Evolutionary conservation across 2,888 invertebrate genomes (phyloP).

Genomic region (Trachelus stipa): DNA sequence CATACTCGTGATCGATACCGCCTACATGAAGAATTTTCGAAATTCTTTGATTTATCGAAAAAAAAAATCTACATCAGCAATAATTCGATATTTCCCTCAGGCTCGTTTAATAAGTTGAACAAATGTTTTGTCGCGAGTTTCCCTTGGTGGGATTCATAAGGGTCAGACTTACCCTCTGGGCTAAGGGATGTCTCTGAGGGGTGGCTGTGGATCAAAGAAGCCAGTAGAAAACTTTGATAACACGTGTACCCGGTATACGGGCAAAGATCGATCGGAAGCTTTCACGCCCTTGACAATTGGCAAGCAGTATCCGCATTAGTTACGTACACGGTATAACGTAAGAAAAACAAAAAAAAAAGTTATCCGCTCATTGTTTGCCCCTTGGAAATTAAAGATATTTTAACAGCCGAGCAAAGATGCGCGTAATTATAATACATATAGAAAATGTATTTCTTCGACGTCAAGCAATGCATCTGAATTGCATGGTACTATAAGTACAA

Average conservation of each 20-base stretch:
- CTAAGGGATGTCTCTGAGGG: background rate
- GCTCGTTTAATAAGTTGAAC: constrained; percentile 39
- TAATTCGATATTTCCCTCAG: constrained; percentile 35
- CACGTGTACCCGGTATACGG: background rate
- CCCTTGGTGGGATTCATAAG: background rate
- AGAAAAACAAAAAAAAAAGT: background rate
- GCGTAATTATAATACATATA: background rate
- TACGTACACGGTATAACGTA: background rate
- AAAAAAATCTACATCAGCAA: constrained; percentile 33
- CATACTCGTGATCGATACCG: background rate
- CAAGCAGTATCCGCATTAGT: background rate
- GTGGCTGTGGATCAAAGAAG: background rate
- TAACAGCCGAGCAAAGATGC: background rate
- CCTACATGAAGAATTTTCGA: background rate
- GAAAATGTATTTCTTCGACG: background rate
- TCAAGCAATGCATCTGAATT: background rate
- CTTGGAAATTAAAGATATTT: background rate
- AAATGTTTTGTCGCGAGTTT: constrained; percentile 37
- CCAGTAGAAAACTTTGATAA: background rate
- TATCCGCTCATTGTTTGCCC: background rate
- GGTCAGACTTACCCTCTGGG: background rate
- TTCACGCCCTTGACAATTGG: background rate
- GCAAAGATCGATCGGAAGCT: background rate
- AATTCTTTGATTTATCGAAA: background rate
- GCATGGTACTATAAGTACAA: background rate